phyloP scores from a whole-genome alignment of 2,113 vertebrate genomes.

The Xiphorhynchus elegans region DNA sequence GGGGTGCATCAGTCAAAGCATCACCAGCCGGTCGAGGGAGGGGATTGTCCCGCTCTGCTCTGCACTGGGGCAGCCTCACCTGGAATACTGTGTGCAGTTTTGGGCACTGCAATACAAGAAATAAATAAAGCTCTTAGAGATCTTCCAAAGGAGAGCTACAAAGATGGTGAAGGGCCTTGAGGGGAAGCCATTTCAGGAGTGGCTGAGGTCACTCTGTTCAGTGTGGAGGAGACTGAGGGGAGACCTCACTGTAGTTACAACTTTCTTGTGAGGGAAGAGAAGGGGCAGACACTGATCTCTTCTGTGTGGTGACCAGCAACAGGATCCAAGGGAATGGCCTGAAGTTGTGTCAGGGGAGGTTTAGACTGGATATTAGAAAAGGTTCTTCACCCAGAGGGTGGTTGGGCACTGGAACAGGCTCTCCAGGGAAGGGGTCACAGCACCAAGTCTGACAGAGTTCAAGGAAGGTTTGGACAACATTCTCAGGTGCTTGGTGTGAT shows the following conservation, averaged over 20 bases:
- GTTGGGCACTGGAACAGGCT: accelerated
- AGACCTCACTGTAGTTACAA: background rate
- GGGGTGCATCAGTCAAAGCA: background rate
- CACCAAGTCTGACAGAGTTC: background rate
- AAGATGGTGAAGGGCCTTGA: background rate
- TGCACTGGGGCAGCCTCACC: accelerated
- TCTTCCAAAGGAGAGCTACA: background rate
- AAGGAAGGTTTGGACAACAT: background rate
- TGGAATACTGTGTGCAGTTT: accelerated
- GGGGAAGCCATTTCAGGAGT: accelerated
- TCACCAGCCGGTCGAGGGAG: background rate
- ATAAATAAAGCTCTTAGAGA: accelerated
- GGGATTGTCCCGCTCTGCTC: background rate
- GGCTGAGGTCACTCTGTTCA: background rate
- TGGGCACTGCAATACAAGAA: background rate
- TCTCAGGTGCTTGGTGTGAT: background rate
- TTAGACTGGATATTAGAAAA: background rate
- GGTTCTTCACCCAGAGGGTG: background rate
- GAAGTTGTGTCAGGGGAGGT: background rate
- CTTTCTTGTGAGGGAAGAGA: background rate
- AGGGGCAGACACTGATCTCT: background rate
- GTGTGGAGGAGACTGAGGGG: background rate
- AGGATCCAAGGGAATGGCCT: background rate
- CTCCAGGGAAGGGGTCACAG: background rate
- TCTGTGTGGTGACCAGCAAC: background rate